Percentiles rank a stretch among this genome's conserved stretches.
Evolutionary conservation across 1,140 invertebrate species (phyloP).

Genomic region (Zaprionus inermis): DNA sequence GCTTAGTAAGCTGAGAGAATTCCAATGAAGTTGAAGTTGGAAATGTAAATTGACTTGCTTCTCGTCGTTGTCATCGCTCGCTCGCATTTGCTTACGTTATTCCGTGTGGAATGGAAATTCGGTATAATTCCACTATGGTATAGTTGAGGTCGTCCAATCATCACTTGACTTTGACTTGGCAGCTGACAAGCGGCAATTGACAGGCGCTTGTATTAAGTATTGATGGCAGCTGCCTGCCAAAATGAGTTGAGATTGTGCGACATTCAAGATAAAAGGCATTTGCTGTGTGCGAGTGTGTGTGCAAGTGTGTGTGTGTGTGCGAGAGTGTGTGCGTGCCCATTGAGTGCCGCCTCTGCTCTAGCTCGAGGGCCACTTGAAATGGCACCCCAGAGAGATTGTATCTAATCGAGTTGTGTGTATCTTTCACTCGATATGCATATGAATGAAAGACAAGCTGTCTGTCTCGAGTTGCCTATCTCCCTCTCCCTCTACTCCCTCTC

Average conservation of each 20-base stretch:
- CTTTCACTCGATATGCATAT: slow-evolving; percentile 38
- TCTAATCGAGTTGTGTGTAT: slow-evolving; percentile 19
- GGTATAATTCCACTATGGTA: not conserved
- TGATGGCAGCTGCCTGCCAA: slow-evolving; percentile 31
- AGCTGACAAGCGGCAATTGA: slow-evolving; percentile 25
- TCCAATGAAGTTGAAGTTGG: too few species aligned
- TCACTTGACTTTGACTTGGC: slow-evolving; percentile 24
- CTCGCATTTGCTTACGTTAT: too few species aligned
- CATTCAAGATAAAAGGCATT: not conserved
- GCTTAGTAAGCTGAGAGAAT: too few species aligned
- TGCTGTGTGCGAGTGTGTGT: not conserved
- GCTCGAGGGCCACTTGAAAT: slow-evolving; percentile 15
- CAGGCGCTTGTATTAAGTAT: slow-evolving; percentile 6
- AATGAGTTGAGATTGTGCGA: slow-evolving; percentile 33
- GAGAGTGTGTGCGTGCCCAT: not conserved
- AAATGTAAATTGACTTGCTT: not conserved
- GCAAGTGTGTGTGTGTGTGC: not conserved
- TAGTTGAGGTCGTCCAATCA: not conserved
- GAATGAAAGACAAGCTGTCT: slow-evolving; percentile 10
- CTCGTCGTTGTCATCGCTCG: too few species aligned
- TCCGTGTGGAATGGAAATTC: not conserved
- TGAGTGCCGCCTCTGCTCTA: slow-evolving; percentile 2
- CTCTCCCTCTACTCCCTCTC: not conserved
- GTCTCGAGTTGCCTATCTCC: not conserved
- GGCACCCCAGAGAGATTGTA: slow-evolving; percentile 13